These are phyloP conservation scores for Chloroceryle inda DNA, from an alignment of 2,797 vertebrate species.

Conservation along the genomic window DNA sequence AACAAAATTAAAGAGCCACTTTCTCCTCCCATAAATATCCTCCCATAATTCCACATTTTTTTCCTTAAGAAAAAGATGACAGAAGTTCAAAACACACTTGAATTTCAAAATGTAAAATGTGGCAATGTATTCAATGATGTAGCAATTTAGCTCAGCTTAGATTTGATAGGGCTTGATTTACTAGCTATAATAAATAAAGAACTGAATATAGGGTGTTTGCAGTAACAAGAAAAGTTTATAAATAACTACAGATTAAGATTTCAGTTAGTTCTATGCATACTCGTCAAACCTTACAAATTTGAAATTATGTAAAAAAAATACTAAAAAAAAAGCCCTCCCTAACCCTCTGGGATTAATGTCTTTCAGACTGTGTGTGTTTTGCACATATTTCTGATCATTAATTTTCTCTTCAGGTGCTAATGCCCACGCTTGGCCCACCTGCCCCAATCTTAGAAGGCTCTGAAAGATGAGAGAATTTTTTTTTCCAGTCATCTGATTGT, in stretches of 20 bases:
- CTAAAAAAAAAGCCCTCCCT: background rate
- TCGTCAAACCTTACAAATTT: background rate
- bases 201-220: background rate
- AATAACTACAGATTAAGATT: background rate
- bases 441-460: background rate
- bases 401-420: background rate
- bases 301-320: background rate
- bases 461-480: background rate
- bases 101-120: constrained; percentile 47
- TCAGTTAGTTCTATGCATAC: background rate
- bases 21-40: constrained; percentile 16
- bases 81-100: constrained; percentile 36
- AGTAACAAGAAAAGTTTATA: background rate
- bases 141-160: background rate
- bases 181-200: constrained; percentile 1
- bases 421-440: background rate
- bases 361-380: background rate
- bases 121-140: constrained; percentile 21
- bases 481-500: background rate
- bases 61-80: background rate
- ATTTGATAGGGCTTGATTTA: constrained; percentile 9
- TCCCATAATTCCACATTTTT: background rate
- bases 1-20: background rate
- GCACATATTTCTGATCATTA: background rate
- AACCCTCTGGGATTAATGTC: background rate